A percentile compares a stretch with the other conserved stretches of the same genome.
Conservation (phyloP, 2,888 invertebrate species). For the Cantharis lateralis region DNA sequence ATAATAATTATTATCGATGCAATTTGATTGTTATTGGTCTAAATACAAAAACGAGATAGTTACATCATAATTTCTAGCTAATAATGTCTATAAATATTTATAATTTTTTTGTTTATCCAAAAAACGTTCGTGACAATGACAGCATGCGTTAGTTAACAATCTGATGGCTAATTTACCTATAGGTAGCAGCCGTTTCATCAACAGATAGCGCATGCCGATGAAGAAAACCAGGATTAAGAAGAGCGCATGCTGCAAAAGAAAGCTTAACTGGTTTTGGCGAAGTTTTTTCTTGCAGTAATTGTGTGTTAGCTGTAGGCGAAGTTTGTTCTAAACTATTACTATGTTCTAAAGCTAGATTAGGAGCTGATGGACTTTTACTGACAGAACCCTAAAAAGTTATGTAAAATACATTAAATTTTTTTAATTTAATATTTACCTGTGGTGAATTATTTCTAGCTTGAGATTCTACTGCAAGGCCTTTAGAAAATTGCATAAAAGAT, state of each 20-base stretch:
- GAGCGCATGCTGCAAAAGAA: slow-evolving; percentile 56
- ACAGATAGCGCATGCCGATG: slow-evolving; percentile 83
- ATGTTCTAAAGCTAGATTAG: slow-evolving; percentile 58
- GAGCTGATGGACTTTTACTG: slow-evolving; percentile 64
- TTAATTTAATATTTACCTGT: slow-evolving; percentile 36
- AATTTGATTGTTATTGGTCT: too few species aligned
- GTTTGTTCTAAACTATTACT: slow-evolving; percentile 45
- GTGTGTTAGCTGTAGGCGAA: slow-evolving; percentile 31
- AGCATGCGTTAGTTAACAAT: not conserved
- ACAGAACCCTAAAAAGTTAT: slow-evolving; percentile 48
- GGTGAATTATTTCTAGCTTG: slow-evolving; percentile 43
- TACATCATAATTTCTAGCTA: too few species aligned
- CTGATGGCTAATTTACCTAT: slow-evolving; percentile 42
- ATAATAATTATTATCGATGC: too few species aligned
- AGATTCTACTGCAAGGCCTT: slow-evolving; percentile 52
- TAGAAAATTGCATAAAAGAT: slow-evolving; percentile 59
- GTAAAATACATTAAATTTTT: not conserved
- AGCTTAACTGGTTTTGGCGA: slow-evolving; percentile 18
- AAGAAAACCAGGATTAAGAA: slow-evolving; percentile 67
- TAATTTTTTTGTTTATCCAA: not conserved
- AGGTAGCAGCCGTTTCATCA: slow-evolving; percentile 66
- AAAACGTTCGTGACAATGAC: not conserved
- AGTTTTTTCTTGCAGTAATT: slow-evolving; percentile 32
- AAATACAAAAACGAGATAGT: too few species aligned
- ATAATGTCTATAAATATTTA: too few species aligned